These are phyloP conservation scores for Saguinus imperator DNA, from an alignment of 2,113 vertebrate genomes.

Conservation along the genomic window DNA sequence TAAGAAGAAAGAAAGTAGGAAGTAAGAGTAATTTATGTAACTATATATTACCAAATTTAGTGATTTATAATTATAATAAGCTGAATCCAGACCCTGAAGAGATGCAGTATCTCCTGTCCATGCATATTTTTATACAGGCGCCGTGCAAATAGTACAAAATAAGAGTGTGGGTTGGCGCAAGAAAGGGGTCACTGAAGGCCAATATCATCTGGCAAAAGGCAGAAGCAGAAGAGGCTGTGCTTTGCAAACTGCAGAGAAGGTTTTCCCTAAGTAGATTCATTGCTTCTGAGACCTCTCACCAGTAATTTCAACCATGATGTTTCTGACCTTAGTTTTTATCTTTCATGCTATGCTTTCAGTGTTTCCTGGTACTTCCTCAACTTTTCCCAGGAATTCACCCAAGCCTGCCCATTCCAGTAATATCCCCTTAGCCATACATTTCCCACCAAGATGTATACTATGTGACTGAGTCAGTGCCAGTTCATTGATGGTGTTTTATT, in stretches of 20 bases:
- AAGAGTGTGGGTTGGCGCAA: background rate
- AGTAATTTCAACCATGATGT: rapidly evolving
- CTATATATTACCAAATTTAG: background rate
- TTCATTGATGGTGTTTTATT: background rate
- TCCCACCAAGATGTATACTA: rapidly evolving
- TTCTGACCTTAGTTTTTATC: background rate
- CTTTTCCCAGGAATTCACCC: background rate
- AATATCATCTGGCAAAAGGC: background rate
- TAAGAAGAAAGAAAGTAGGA: background rate
- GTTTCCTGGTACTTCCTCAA: background rate
- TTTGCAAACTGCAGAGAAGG: background rate
- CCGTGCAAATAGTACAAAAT: rapidly evolving
- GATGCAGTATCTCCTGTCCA: background rate
- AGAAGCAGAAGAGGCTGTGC: background rate
- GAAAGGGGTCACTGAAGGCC: no score
- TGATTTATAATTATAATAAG: background rate
- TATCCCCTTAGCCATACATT: background rate
- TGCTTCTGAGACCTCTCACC: background rate
- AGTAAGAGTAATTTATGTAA: background rate
- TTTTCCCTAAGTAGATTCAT: background rate
- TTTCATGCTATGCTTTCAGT: background rate
- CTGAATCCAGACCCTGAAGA: background rate
- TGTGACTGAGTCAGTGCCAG: background rate
- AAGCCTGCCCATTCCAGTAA: background rate
- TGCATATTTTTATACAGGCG: background rate